Conservation (phyloP, 2,888 invertebrate species). For the Hybos culiciformis region DNA sequence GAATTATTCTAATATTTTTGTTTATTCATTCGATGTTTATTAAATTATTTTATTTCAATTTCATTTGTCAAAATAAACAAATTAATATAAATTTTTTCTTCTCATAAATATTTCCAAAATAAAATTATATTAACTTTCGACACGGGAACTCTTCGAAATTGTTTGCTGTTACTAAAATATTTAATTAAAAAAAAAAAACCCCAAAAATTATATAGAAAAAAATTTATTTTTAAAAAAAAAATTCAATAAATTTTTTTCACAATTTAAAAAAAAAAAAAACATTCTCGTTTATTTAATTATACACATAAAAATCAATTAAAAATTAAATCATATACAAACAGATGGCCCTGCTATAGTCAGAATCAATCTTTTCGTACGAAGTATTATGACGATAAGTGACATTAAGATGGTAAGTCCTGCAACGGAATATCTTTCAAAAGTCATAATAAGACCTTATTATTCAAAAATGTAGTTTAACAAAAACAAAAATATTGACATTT, state of each 20-base stretch:
- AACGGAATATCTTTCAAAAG: too few species aligned
- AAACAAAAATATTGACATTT: too few species aligned
- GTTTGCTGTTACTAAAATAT: neutral
- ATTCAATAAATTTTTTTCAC: neutral
- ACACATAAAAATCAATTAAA: slow-evolving; percentile 4
- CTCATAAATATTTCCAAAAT: too few species aligned
- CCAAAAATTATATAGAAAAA: neutral
- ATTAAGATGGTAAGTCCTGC: slow-evolving; percentile 91
- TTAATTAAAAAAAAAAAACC: neutral
- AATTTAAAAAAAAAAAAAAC: neutral
- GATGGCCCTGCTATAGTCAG: slow-evolving; percentile 94
- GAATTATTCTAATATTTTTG: too few species aligned
- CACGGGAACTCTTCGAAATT: too few species aligned
- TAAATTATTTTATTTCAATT: too few species aligned
- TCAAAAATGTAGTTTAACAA: slow-evolving; percentile 8
- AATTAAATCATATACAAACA: slow-evolving; percentile 35
- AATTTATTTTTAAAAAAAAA: neutral
- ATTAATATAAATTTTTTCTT: too few species aligned
- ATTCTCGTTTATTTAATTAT: slow-evolving; percentile 5
- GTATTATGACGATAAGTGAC: slow-evolving; percentile 97
- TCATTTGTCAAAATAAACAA: too few species aligned
- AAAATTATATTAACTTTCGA: too few species aligned
- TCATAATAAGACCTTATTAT: too few species aligned
- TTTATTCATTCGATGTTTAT: too few species aligned
- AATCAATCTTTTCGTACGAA: slow-evolving; percentile 96